These are phyloP conservation scores for Drosophila biarmipes DNA, from an alignment of 1,140 invertebrate genomes.

Conservation along the genomic window DNA sequence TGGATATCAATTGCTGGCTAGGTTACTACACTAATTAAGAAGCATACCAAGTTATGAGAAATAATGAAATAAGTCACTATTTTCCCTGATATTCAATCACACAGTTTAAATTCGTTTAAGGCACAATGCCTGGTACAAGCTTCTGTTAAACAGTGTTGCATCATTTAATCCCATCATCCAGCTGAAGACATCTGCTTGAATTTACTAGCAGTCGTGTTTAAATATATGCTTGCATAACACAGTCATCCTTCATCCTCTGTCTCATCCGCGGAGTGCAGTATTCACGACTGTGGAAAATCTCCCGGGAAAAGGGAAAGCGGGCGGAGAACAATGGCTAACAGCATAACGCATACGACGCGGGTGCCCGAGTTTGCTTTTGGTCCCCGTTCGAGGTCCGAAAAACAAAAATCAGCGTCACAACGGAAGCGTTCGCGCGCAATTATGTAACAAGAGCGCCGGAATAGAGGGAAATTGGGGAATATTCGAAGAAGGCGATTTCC, in stretches of 20 bases:
- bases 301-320: constrained; percentile 24
- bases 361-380: constrained; percentile 23
- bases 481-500: constrained; percentile 26
- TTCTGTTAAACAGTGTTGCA: not conserved
- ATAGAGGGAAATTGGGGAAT: constrained; percentile 9
- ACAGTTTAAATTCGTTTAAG: not conserved
- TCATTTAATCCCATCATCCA: not conserved
- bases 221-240: constrained; percentile 33
- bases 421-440: constrained; percentile 53
- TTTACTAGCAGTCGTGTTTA: constrained; percentile 28
- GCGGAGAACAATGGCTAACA: constrained; percentile 63
- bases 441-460: constrained; percentile 47
- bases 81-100: too few relatives aligned
- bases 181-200: constrained; percentile 26
- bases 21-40: too few relatives aligned
- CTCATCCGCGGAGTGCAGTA: constrained; percentile 18
- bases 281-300: constrained; percentile 19
- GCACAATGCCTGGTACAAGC: not conserved
- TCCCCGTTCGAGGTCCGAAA: constrained; percentile 14
- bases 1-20: too few relatives aligned
- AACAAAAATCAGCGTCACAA: constrained; percentile 40
- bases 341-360: constrained; percentile 66
- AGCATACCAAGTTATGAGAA: too few relatives aligned
- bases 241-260: constrained; percentile 12
- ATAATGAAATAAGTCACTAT: too few relatives aligned